Evolutionary conservation across 2,888 invertebrate genomes (phyloP).

Genomic region (Polydrusus cervinus): DNA sequence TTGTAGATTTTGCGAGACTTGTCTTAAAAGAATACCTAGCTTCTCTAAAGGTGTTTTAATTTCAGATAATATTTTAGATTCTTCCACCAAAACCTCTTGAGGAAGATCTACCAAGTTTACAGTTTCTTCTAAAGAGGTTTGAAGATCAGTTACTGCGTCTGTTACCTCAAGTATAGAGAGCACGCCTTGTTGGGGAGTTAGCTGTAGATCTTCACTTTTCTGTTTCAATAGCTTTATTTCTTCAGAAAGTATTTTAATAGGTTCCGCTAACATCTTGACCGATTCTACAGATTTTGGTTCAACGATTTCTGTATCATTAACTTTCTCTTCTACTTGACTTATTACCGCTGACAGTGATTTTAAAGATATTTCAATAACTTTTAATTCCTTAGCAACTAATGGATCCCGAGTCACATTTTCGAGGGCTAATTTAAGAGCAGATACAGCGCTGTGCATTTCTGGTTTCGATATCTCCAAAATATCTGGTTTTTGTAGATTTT

Average conservation of each 20-base stretch:
- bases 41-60: slow-evolving; percentile 48
- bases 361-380: not conserved
- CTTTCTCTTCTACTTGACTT: slow-evolving; percentile 1
- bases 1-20: slow-evolving; percentile 18
- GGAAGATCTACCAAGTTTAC: not conserved
- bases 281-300: not conserved
- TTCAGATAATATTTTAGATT: slow-evolving; percentile 8
- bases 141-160: slow-evolving; percentile 3
- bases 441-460: slow-evolving; percentile 48
- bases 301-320: not conserved
- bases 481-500: slow-evolving; percentile 37
- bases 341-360: not conserved
- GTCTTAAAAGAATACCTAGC: slow-evolving; percentile 42
- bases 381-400: slow-evolving; percentile 6
- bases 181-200: slow-evolving; percentile 58
- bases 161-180: slow-evolving; percentile 37
- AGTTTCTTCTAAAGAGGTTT: slow-evolving; percentile 4
- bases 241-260: slow-evolving; percentile 22
- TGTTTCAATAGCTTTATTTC: slow-evolving; percentile 51
- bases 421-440: slow-evolving; percentile 48
- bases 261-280: slow-evolving; percentile 2
- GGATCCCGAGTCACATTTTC: slow-evolving; percentile 22
- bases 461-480: slow-evolving; percentile 46
- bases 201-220: slow-evolving; percentile 33
- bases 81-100: not conserved